Evolutionary conservation across 53 echinoderm and acorn worm species (phyloP), one percentile per base, ranked within the genome.

Genomic region (Glandiceps talaboti): DNA sequence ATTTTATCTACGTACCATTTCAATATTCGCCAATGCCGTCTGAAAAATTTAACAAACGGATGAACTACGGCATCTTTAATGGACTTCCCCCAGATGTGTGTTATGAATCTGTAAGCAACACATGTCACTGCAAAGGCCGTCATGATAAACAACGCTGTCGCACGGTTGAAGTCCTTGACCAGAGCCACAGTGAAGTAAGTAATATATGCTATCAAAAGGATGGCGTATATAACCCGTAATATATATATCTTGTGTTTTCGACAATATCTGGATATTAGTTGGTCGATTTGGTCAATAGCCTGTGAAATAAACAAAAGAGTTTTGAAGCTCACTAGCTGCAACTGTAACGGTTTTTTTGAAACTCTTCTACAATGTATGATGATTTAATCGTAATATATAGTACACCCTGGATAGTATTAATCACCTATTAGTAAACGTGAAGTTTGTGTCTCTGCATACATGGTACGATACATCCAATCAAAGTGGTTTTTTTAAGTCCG

Each of bases 81-180:
- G 20, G 1, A 29, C 1, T 30, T 79, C 0, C 84, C 83, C 26
- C 28, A 81, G 73, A 76, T 76, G 72, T 77, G 76, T 32, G 80
- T 80, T 28, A 84, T 26, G 0, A 90, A 20, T 27, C 83, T 72
- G 30, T 83, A 81, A 27, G 64, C 32, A 14, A 30, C 81, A 45
- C 74, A 83, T 29, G 64, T 73, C 26, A 76, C 80, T 14, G 80
- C 87, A 32, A 93, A 28, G 1, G 86, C 30, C 76, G 93, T 91
- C 31, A 97, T 26, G 79, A 97, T 83, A 77, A 97, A 84, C 30
- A 97, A 84, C 1, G 89, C 88, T 32, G 85, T 30, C 30, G 97
- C 93, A 26, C 82, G 82, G 27, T 92, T 73, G 79, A 91, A 90
- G 33, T 95, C 85, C 31, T 80, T 78, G 32, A 73, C 83, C 73